Conservation (phyloP, 2,888 invertebrate genomes). For the Cephus sareptanus region DNA sequence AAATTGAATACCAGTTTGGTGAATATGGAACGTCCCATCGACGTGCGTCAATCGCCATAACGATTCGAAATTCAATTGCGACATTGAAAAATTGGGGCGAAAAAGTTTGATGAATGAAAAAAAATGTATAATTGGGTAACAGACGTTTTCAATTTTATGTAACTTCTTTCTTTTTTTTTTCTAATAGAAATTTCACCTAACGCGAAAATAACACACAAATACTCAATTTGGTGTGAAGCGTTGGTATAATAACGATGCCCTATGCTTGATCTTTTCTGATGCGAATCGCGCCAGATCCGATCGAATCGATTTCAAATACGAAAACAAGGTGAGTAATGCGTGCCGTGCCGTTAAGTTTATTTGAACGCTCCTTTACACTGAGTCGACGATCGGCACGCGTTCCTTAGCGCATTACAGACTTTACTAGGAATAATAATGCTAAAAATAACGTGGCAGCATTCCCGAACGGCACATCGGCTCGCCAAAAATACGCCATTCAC, state of each 20-base stretch:
- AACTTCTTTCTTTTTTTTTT: neutral
- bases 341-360: neutral
- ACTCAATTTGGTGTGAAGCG: neutral
- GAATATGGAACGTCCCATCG: neutral
- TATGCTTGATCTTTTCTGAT: neutral
- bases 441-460: slow-evolving; percentile 5
- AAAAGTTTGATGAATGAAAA: neutral
- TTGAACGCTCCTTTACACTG: slow-evolving; percentile 5
- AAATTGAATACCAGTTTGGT: neutral
- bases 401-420: slow-evolving; percentile 2
- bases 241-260: neutral
- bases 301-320: neutral
- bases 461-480: neutral
- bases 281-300: neutral
- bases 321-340: neutral
- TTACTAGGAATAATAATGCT: slow-evolving; percentile 9
- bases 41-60: neutral
- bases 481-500: slow-evolving; percentile 9
- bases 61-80: neutral
- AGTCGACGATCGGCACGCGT: slow-evolving; percentile 5
- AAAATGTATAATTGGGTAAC: neutral
- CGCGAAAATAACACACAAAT: neutral
- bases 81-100: neutral
- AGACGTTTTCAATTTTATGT: neutral
- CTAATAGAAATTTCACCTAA: neutral